These are phyloP conservation scores for Unio delphinus DNA, from an alignment of 2,888 invertebrate genomes.

Conservation along the genomic window DNA sequence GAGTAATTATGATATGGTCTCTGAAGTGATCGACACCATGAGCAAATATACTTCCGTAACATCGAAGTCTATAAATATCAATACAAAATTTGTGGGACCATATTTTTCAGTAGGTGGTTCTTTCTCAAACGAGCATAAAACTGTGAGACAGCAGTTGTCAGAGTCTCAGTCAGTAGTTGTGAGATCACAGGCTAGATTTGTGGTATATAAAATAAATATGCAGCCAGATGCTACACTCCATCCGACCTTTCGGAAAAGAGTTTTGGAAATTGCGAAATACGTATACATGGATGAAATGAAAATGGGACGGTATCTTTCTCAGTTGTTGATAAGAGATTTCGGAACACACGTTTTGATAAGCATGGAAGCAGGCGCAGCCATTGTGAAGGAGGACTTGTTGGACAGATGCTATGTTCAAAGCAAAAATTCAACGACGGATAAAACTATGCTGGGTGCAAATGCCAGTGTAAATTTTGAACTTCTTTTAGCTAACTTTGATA, in stretches of 20 bases:
- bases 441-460: too few species aligned
- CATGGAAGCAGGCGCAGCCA: constrained; percentile 14
- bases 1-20: constrained; percentile 9
- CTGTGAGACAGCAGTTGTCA: constrained; percentile 8
- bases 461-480: too few species aligned
- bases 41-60: constrained; percentile 12
- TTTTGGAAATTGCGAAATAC: constrained; percentile 18
- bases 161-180: constrained; percentile 8
- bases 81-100: not conserved
- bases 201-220: constrained; percentile 4
- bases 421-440: too few species aligned
- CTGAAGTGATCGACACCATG: constrained; percentile 15
- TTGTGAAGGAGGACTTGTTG: too few species aligned
- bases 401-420: too few species aligned
- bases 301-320: constrained; percentile 11
- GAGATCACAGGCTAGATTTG: constrained; percentile 12
- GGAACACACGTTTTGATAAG: constrained; percentile 23
- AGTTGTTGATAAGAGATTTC: constrained; percentile 25
- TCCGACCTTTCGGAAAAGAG: constrained; percentile 11
- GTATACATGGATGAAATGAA: constrained; percentile 6
- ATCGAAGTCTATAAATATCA: constrained; percentile 14
- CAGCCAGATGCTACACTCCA: constrained; percentile 16
- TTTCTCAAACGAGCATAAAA: constrained; percentile 12
- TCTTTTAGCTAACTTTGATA: too few species aligned
- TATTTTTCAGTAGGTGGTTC: constrained; percentile 12